Evolutionary conservation across 2,113 vertebrate species (phyloP).

Genomic region (Isurus oxyrinchus): DNA sequence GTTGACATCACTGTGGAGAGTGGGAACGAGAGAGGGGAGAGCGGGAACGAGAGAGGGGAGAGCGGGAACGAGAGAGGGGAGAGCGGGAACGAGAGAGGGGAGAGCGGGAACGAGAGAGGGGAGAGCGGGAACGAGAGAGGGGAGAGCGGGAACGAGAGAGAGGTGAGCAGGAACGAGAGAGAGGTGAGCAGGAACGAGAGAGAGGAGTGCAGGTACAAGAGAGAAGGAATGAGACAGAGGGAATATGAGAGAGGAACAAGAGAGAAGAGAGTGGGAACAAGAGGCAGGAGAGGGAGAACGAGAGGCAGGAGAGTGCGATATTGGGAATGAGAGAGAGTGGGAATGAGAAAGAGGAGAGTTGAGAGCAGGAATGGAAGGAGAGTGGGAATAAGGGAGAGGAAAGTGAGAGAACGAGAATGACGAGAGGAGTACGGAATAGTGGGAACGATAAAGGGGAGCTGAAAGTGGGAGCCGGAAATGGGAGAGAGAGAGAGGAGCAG

Average conservation of each 20-base stretch:
- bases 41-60: no score
- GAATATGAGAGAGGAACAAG: no score
- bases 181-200: no score
- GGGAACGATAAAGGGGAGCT: background rate
- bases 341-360: background rate
- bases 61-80: no score
- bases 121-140: background rate
- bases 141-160: no score
- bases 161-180: no score
- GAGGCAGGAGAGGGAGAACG: background rate
- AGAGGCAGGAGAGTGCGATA: background rate
- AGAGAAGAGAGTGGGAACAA: background rate
- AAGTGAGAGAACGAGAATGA: background rate
- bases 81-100: no score
- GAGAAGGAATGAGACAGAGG: no score
- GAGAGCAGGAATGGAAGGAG: background rate
- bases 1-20: no score
- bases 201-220: no score
- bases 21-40: background rate
- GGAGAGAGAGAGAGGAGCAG: background rate
- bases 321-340: background rate
- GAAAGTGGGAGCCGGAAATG: background rate
- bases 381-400: background rate
- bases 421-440: background rate
- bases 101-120: no score